Conservation (phyloP, 2,888 invertebrate species). For the Tryphoninae sp. region DNA sequence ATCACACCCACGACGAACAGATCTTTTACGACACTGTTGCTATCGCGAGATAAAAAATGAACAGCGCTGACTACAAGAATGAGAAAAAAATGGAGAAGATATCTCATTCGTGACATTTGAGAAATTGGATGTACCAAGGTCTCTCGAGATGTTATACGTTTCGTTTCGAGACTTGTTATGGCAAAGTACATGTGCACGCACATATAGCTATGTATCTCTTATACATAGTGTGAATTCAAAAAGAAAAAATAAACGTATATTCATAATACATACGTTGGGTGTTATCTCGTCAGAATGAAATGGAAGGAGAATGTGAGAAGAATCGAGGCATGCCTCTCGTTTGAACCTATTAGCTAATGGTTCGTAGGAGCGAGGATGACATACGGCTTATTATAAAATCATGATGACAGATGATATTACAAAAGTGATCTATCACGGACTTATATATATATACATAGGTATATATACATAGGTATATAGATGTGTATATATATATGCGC, state of each 20-base stretch:
- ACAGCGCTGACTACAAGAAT: too few relatives aligned
- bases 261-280: neutral
- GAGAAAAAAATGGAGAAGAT: neutral
- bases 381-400: slow-evolving; percentile 16
- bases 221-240: slow-evolving; percentile 19
- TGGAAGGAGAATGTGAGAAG: slow-evolving; percentile 11
- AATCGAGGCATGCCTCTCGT: slow-evolving; percentile 23
- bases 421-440: neutral
- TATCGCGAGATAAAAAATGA: too few relatives aligned
- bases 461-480: too few relatives aligned
- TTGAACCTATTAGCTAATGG: slow-evolving; percentile 16
- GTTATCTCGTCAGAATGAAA: slow-evolving; percentile 35
- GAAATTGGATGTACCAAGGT: slow-evolving; percentile 44
- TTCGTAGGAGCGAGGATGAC: neutral
- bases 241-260: neutral
- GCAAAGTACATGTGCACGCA: neutral
- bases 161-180: slow-evolving; percentile 28
- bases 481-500: neutral
- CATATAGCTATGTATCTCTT: too few relatives aligned
- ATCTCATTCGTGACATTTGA: slow-evolving; percentile 32
- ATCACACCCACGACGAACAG: too few relatives aligned
- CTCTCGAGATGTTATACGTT: slow-evolving; percentile 9
- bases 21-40: too few relatives aligned
- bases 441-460: neutral
- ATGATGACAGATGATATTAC: slow-evolving; percentile 21